Conservation (phyloP, 2,888 invertebrate species). For the Tromatobia lineatoria region DNA sequence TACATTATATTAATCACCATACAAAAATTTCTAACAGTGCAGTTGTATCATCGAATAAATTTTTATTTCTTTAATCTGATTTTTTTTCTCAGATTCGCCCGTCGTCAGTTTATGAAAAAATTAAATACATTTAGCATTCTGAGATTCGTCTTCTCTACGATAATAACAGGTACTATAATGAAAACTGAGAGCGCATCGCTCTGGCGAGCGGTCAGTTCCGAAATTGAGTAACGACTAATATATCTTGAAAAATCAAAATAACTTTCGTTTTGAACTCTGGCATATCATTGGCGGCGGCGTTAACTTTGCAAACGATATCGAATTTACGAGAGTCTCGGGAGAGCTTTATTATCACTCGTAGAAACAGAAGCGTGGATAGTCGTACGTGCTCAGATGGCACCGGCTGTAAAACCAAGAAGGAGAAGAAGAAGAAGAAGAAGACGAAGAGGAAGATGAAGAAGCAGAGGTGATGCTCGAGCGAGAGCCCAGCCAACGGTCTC, state of each 20-base stretch:
- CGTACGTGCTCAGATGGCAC: constrained; percentile 12
- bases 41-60: too few species aligned
- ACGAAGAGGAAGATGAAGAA: constrained; percentile 15
- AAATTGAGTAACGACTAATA: not conserved
- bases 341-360: constrained; percentile 28
- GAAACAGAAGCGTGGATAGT: constrained; percentile 19
- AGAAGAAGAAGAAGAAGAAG: not conserved
- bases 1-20: too few species aligned
- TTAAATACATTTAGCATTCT: too few species aligned
- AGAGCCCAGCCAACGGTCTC: constrained; percentile 79
- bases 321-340: constrained; percentile 16
- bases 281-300: not conserved
- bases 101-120: too few species aligned
- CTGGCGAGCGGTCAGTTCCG: not conserved
- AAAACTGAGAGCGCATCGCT: too few species aligned
- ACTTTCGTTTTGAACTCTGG: not conserved
- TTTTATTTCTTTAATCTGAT: too few species aligned
- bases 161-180: too few species aligned
- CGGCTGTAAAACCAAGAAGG: not conserved
- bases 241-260: not conserved
- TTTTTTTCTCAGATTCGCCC: too few species aligned
- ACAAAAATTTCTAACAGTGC: too few species aligned
- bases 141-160: too few species aligned
- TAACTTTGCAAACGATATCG: constrained; percentile 6
- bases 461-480: constrained; percentile 31